These are phyloP conservation scores for Cryptotis parvus DNA, from an alignment of 2,113 vertebrate genomes.

Conservation along the genomic window DNA sequence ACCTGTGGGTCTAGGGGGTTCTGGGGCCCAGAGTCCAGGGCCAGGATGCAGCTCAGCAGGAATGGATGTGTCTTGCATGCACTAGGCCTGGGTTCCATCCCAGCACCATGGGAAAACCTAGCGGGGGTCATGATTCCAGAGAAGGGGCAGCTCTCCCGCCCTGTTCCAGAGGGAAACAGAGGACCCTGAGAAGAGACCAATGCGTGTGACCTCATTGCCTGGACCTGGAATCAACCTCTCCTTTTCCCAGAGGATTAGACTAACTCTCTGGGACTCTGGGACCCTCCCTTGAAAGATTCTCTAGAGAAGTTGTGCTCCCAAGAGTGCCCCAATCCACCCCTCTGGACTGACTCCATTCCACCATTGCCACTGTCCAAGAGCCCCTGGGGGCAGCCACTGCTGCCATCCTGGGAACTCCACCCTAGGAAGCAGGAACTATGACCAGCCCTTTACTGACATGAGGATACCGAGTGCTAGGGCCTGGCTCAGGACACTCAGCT, in stretches of 20 bases:
- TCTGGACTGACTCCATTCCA: accelerated
- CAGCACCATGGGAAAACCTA: no score
- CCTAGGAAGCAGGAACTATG: neutral
- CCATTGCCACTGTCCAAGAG: neutral
- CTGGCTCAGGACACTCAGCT: neutral
- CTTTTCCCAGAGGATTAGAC: neutral
- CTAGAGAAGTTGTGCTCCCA: neutral
- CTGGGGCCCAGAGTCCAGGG: no score
- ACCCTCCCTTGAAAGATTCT: neutral
- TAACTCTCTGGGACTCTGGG: neutral
- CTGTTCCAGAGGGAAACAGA: neutral
- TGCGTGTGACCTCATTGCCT: neutral
- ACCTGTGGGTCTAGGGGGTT: no score
- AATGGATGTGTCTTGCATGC: no score
- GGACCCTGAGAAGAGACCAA: neutral
- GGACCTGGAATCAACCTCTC: neutral
- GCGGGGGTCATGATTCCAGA: neutral
- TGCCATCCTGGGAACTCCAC: neutral
- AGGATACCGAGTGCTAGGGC: neutral
- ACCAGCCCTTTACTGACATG: neutral
- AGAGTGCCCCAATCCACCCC: neutral
- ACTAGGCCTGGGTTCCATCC: neutral
- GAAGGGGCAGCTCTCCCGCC: no score
- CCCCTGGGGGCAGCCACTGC: neutral
- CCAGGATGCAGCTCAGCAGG: no score